Percentiles rank a stretch among this genome's conserved stretches.
Evolutionary conservation across 35 echinoderm and acorn worm genomes (phyloP).

Genomic region (Apostichopus parvimensis): DNA sequence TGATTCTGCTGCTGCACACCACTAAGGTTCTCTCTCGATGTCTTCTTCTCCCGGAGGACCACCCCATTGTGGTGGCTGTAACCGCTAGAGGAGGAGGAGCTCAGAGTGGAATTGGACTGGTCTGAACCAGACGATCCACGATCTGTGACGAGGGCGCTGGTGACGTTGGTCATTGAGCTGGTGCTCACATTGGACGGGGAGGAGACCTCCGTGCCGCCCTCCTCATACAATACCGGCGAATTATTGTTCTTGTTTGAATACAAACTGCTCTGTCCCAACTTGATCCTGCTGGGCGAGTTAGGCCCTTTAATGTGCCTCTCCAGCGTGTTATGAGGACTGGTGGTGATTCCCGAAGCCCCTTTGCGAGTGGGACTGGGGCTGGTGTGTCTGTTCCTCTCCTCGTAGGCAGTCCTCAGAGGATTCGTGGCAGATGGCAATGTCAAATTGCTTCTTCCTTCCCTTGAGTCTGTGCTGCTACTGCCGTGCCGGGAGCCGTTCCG

Average conservation of each 20-base stretch:
- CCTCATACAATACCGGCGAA: neutral
- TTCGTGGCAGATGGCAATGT: slow-evolving; percentile 27
- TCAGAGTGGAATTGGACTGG: slow-evolving; percentile 54
- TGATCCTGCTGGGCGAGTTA: slow-evolving; percentile 83
- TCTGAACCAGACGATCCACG: slow-evolving; percentile 79
- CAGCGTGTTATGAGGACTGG: slow-evolving; percentile 75
- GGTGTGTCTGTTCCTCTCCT: slow-evolving; percentile 55
- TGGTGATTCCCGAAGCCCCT: slow-evolving; percentile 61
- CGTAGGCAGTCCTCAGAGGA: slow-evolving; percentile 70
- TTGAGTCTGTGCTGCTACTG: neutral
- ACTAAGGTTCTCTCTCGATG: slow-evolving; percentile 23
- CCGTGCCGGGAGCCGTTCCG: slow-evolving; percentile 72
- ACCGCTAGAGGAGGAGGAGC: slow-evolving; percentile 18
- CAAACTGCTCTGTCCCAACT: slow-evolving; percentile 94
- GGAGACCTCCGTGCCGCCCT: slow-evolving; percentile 37
- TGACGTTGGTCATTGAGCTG: slow-evolving; percentile 63
- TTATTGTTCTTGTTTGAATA: slow-evolving; percentile 76
- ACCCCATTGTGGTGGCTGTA: slow-evolving; percentile 7
- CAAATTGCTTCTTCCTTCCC: slow-evolving; percentile 15
- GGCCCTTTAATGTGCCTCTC: slow-evolving; percentile 68
- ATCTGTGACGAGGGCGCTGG: slow-evolving; percentile 59
- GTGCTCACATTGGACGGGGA: slow-evolving; percentile 65
- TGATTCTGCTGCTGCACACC: neutral
- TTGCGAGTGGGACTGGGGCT: slow-evolving; percentile 70
- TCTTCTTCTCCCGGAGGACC: slow-evolving; percentile 17